Conservation (phyloP, 2,888 invertebrate genomes). For the Sisyra nigra region DNA sequence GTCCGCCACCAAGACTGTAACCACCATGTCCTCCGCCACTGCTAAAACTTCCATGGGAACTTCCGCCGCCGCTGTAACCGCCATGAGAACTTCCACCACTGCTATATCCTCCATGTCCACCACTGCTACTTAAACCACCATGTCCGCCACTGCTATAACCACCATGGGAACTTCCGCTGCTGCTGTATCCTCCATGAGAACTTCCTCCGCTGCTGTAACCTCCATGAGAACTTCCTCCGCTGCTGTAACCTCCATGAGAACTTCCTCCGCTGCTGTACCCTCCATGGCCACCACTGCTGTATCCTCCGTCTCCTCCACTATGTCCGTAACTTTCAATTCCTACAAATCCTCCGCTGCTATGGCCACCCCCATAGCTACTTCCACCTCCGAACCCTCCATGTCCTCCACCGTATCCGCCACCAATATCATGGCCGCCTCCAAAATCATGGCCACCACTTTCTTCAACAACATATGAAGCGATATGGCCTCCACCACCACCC, state of each 20-base stretch:
- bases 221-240: conserved; percentile 8
- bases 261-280: conserved; percentile 12
- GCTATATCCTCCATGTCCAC: conserved; percentile 9
- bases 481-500: conserved; percentile 12
- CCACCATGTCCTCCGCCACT: conserved; percentile 6
- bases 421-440: conserved; percentile 13
- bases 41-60: background rate
- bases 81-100: conserved; percentile 7
- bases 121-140: conserved; percentile 8
- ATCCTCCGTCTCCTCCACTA: conserved; percentile 19
- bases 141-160: conserved; percentile 3
- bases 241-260: conserved; percentile 7
- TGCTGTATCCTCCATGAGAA: background rate
- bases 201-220: conserved; percentile 8
- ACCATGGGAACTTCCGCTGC: conserved; percentile 4
- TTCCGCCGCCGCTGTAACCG: no score
- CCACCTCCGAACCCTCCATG: conserved; percentile 13
- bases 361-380: conserved; percentile 10
- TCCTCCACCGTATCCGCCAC: conserved; percentile 16
- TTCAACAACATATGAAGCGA: conserved; percentile 14
- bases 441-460: conserved; percentile 11
- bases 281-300: conserved; percentile 11
- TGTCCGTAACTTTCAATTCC: conserved; percentile 18
- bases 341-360: conserved; percentile 14
- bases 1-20: conserved; percentile 12